Base-by-base conservation (phyloP, 2,888 invertebrate genomes). In the Tortricodes alternella region DNA sequence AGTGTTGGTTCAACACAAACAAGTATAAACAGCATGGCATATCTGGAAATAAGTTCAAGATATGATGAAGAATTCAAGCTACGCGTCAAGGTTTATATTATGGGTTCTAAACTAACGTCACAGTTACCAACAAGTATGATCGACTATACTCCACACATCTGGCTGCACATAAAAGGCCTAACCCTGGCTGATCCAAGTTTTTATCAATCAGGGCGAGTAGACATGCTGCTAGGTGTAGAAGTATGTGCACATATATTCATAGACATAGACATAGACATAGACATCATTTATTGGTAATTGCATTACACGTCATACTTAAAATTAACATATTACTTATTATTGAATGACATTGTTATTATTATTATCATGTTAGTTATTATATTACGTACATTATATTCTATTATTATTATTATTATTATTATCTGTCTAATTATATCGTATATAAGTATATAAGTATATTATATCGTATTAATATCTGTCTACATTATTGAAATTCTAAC, bases 1-100 rank as follows among this genome's bases (percentile, higher is more conserved):
- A 61, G 66, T 5, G 57, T 68, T n/a, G 66, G 59, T 11, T 62
- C 66, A 5, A 62, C 58, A 6, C 59, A 34, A 44, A 50, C 50
- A 1, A 15, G 15, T 0, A 55, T 67, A 11, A 65, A 59, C 6
- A 64, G 65, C 11, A 59, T 43, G 11, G 61, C 60, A 5, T 38
- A 65, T 6, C 1, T 63, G 1, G 21, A 63, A 15, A 29, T 68
- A 16, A 7, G 6, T 13, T 66, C 68, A 43, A 46, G 37, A 37
- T 39, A 21, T 9, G 58, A 61, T 6, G 27, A 37, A 5, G 29
- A 9, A 11, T 49, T 44, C 27, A 15, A 27, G 7, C 8, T 32
- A 46, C 57, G 2, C 34, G n/a, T 27, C 8, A 23, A 61, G 19
- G 64, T 63, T 5, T 68, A 64, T 16, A 60, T 67, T 1, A 62